Evolutionary conservation across 1,140 invertebrate genomes (phyloP).

Genomic region (Lordiphosa mommai): DNA sequence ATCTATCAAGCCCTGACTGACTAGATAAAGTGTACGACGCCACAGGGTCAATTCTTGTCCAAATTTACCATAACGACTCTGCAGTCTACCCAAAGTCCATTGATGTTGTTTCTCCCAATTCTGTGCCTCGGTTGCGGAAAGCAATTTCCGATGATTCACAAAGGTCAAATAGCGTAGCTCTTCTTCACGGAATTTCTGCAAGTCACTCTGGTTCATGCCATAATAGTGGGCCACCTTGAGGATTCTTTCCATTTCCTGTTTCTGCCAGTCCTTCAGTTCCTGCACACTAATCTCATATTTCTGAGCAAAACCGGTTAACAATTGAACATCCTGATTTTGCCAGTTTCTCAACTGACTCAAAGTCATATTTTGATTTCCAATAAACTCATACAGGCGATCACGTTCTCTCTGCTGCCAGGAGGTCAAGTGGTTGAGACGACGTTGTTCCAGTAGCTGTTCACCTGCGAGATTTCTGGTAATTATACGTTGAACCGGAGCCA

Average conservation of each 20-base stretch:
- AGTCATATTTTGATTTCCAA: slow-evolving; percentile 65
- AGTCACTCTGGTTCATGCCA: slow-evolving; percentile 47
- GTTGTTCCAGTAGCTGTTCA: slow-evolving; percentile 51
- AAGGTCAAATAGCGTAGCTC: slow-evolving; percentile 52
- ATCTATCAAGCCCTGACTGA: slow-evolving; percentile 60
- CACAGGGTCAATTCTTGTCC: slow-evolving; percentile 52
- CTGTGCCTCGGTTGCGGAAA: slow-evolving; percentile 26
- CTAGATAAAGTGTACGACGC: slow-evolving; percentile 60
- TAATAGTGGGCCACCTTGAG: slow-evolving; percentile 57
- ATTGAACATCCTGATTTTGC: slow-evolving; percentile 58
- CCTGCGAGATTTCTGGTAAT: slow-evolving; percentile 33
- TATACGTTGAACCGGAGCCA: slow-evolving; percentile 60
- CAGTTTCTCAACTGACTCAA: slow-evolving; percentile 52
- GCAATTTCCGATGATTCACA: slow-evolving; percentile 53
- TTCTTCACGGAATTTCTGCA: slow-evolving; percentile 70
- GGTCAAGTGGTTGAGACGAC: slow-evolving; percentile 40
- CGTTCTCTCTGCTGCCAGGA: slow-evolving; percentile 66
- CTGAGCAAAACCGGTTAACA: slow-evolving; percentile 39
- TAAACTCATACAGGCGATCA: slow-evolving; percentile 71
- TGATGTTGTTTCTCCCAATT: slow-evolving; percentile 47
- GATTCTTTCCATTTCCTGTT: slow-evolving; percentile 59
- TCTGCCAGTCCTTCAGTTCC: slow-evolving; percentile 65
- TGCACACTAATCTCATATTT: slow-evolving; percentile 51
- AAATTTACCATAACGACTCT: slow-evolving; percentile 39
- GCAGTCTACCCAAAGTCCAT: slow-evolving; percentile 33